Evolutionary conservation across 2,888 invertebrate genomes (phyloP).

Genomic region (Pammene fasciana): DNA sequence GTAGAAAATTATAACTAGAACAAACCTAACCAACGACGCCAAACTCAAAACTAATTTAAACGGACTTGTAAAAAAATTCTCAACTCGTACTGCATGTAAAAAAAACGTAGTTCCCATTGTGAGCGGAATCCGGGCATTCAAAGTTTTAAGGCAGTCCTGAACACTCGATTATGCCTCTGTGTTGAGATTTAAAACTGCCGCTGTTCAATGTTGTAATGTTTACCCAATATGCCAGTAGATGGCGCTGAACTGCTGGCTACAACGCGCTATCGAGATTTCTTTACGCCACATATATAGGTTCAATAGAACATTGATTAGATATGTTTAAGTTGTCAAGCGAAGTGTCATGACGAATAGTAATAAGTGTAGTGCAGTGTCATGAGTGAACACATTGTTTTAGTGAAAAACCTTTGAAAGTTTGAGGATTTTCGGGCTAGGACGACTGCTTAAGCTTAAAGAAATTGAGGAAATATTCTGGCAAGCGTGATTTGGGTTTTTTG

Average conservation of each 20-base stretch:
- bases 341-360: too few relatives aligned
- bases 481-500: not conserved
- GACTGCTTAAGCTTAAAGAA: not conserved
- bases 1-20: not conserved
- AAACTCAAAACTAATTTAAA: conserved; percentile 26
- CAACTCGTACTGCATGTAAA: conserved; percentile 19
- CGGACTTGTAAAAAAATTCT: conserved; percentile 33
- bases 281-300: too few relatives aligned
- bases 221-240: too few relatives aligned
- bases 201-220: too few relatives aligned
- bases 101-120: conserved; percentile 27
- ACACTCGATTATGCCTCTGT: conserved; percentile 43
- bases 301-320: too few relatives aligned
- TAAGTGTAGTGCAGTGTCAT: too few relatives aligned
- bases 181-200: too few relatives aligned
- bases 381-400: too few relatives aligned
- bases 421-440: not conserved
- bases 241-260: too few relatives aligned
- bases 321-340: too few relatives aligned
- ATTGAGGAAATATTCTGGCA: conserved; percentile 11
- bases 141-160: conserved; percentile 41
- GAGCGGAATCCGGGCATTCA: conserved; percentile 31
- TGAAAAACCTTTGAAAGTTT: conserved; percentile 44
- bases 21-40: not conserved
- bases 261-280: too few relatives aligned